Base-by-base conservation (phyloP, 2,888 invertebrate genomes). In the Graphium colonna region DNA sequence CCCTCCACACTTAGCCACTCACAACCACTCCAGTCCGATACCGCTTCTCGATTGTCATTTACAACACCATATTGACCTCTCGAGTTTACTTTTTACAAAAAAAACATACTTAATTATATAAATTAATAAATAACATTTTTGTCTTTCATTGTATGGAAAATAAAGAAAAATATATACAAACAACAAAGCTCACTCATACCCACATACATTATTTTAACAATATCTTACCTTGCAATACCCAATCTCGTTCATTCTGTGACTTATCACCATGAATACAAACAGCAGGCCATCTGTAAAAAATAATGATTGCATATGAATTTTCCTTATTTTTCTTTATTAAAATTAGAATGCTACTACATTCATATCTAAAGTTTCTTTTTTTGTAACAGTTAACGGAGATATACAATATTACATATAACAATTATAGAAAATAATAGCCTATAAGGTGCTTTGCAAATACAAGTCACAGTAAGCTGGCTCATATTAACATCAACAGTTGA, bases 201-300 rank as follows among this genome's bases (percentile, higher is more conserved):
- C 36, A 41, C 41, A 21, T 21, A 21, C 15, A 17, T 15, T 21
- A 17, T 13, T 21, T 12, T 38, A 13, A 13, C 17, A 33, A 31
- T 47, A 18, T 65, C 70, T 78, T 91, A 95, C 95, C 95, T 93
- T 95, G 94, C 70, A 97, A 90, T 63, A 97, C 97, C 95, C 96
- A 96, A 86, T 97, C 97, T 73, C 97, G 91, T 87, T 97, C 97
- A 82, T 95, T 95, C 82, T 97, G 97, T 59, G 96, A 95, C 90
- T 97, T 98, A 82, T 98, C 97, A 59, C 98, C 98, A 82, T 98
- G 98, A 75, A 98, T 97, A 75, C 95, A 95, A 61, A 95, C 94
- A 40, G 95, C 95, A 48, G 95, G 95, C 95, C 95, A 95, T 44
- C 94, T 94, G 70, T 31, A 49, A 54, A 44, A 8, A 44, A 31